Percentiles rank a stretch among this genome's conserved stretches.
phyloP scores from a whole-genome alignment of 2,113 vertebrate species.

The Semnornis frantzii region DNA sequence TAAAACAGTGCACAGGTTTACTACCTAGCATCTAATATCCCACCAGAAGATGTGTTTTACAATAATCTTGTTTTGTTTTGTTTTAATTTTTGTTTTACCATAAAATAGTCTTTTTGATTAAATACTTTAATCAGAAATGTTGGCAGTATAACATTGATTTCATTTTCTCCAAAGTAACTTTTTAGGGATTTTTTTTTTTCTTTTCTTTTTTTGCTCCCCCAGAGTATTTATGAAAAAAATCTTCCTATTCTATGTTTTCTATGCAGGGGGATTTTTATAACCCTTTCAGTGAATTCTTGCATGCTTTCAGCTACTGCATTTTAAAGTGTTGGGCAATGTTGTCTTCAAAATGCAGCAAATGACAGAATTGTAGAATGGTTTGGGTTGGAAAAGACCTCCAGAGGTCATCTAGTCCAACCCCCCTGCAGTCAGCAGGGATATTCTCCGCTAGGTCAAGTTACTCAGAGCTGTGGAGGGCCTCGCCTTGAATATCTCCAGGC shows the following conservation, averaged over 20 bases:
- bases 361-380: too few relatives aligned
- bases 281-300: background rate
- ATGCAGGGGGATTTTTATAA: background rate
- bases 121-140: slow-evolving; percentile 7
- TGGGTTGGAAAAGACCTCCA: too few relatives aligned
- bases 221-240: background rate
- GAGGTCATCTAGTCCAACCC: too few relatives aligned
- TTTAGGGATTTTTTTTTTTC: background rate
- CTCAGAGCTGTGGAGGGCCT: too few relatives aligned
- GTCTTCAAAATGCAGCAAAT: background rate
- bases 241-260: background rate
- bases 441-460: too few relatives aligned
- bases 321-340: background rate
- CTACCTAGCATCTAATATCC: background rate
- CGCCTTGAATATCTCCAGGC: too few relatives aligned
- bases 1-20: background rate
- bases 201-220: background rate
- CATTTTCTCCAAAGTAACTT: background rate
- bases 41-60: background rate
- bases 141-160: background rate
- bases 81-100: background rate
- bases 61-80: background rate
- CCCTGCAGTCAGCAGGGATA: too few relatives aligned
- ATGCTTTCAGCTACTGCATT: background rate
- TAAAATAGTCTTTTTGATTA: background rate